Evolutionary conservation across 2,888 invertebrate genomes (phyloP), one percentile per base, ranked within the genome.

Genomic region (Agrenia bidenticulata): DNA sequence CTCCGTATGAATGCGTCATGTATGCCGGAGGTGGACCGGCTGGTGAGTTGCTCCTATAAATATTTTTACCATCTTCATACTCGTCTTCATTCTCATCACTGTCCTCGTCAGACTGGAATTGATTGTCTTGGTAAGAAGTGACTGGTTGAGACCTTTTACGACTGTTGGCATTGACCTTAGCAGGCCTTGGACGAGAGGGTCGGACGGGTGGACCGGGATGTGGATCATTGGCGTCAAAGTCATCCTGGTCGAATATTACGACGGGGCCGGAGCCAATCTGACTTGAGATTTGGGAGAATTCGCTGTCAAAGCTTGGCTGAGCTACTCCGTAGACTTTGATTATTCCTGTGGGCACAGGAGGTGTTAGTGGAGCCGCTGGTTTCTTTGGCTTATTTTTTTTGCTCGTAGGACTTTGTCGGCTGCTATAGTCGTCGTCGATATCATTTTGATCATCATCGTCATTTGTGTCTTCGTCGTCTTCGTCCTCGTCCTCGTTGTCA

Each of bases 281-380:
- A 15, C 42, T 41, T 7, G 66, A 32, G 1, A 66, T 45, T 50
- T 49, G 26, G 5, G 55, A 32, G 61, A 70, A 70, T 5, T 70
- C 70, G 17, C 27, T 58, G 23, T 64, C 67, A 56, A 70, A 67
- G 26, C 66, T 67, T 11, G 37, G 50, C 17, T 58, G 58, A 13
- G 66, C 64, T 4, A 66, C 54, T 2, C 70, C 69, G 49, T 69
- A 69, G 17, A 69, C 69, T 15, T 57, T 51, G 26, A 70, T 70
- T 1, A 62, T 45, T 41, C 66, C 66, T 15, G 63, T 42, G 19
- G 64, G 64, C 11, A 61, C 39, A 0, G 59, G 32, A 1, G 64
- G 51, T 21, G 1, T 19, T 11, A 54, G 64, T 11, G 32, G n/a
- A n/a, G n/a, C n/a, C n/a, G 2, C 26, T 21, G 13, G 63, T 49